Base-by-base conservation (phyloP, 2,113 vertebrate species). In the Lophochroa leadbeateri region DNA sequence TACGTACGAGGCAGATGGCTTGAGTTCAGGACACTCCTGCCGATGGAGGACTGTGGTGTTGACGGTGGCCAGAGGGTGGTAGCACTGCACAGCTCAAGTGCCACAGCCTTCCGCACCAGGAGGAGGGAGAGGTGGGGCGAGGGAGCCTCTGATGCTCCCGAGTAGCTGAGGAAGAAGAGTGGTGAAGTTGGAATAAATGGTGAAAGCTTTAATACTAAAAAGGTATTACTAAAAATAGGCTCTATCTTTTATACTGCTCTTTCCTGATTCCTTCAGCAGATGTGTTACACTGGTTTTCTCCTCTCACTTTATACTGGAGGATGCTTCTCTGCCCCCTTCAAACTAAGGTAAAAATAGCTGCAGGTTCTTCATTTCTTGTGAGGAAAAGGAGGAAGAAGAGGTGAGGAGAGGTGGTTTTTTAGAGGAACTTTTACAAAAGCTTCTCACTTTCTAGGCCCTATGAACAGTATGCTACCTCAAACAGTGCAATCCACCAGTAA, bases 41-140 rank as follows among this genome's bases (percentile, higher is more conserved):
- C 21, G 53, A 6, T 18, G 39, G 64, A 82, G 46, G 28, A 25
- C 37, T 64, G 90, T 43, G 92, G 55, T 95, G 70, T n/a, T 82
- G 68, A 13, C 4, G 17, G 44, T 64, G 69, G 47, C 95, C 96
- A 92, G 94, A 88, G 72, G 96, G 93, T 86, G 96, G 96, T 90
- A 96, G 95, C 86, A 93, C 76, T 24, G 72, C 72, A 92, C 69
- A 93, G 80, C 68, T 64, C 27, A 76, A 87, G 15, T 7, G 29
- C 46, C 43, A 31, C 1, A 6, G 65, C 46, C 37, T 24, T 63
- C 57, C 9, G 17, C 33, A 37, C 15, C 49, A 31, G 20, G 35
- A 65, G 58, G 35, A 58, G 21, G 53, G n/a, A 65, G n/a, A 21
- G 41, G 19, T n/a, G 39, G 28, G 19, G 8, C 23, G 53, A 61